Base-by-base conservation (phyloP, 2,888 invertebrate species). In the Osedax frankpressi region DNA sequence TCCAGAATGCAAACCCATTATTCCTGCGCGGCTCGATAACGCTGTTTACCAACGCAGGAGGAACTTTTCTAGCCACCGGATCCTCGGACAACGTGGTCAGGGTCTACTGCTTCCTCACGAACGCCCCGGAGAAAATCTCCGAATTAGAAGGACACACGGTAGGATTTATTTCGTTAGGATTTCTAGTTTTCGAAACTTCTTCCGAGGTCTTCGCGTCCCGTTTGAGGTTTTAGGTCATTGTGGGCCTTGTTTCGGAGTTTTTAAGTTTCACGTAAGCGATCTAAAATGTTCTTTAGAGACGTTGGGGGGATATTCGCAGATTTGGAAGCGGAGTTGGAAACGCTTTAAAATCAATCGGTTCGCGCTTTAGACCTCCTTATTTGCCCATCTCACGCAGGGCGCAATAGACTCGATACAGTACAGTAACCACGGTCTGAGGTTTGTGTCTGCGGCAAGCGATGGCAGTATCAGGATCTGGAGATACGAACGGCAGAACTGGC, bases 351-450 rank as follows among this genome's bases (percentile, higher is more conserved):
- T n/a, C n/a, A n/a, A n/a, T n/a, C n/a, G n/a, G n/a, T n/a, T n/a
- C n/a, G n/a, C n/a, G n/a, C 44, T 11, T 19, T 44, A 44, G 19
- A 6, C 44, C 44, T 19, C 44, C 44, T 11, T 19, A 44, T 19
- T 44, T 11, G 19, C 44, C 44, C 44, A 2, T 28, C 25, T 3
- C 14, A 76, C 75, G 62, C 75, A 85, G 84, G 96, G 96, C 85
- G 89, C 92, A 0, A 95, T 97, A 2, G 96, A 98, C 86, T 93
- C 93, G 73, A 91, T 98, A 72, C 91, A 93, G 80, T 98, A 97
- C 92, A 91, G 94, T 62, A 93, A 94, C 84, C 87, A 87, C 63
- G 92, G 92, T 0, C 87, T 94, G 73, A 88, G 90, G 76, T 95
- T 98, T 85, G 89, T 95, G 75, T 94, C 93, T 25, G 97, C 96